Evolutionary conservation across 2,888 invertebrate species (phyloP).

Genomic region (Harmothoe impar): DNA sequence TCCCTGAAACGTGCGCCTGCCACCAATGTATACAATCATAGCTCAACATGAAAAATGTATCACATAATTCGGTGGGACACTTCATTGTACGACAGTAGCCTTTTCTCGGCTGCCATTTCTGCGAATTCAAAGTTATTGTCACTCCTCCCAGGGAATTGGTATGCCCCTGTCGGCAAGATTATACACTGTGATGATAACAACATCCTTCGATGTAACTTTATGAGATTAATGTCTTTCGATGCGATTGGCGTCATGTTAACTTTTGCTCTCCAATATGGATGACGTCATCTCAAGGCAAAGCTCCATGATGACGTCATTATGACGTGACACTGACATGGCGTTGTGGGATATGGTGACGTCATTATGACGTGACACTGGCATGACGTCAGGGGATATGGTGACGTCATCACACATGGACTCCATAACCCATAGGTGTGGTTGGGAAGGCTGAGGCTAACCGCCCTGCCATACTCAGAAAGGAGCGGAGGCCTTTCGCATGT

Average conservation of each 20-base stretch:
- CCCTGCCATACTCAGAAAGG: constrained; percentile 52
- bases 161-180: constrained; percentile 6
- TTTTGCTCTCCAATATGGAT: not conserved
- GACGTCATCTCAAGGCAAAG: not conserved
- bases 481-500: constrained; percentile 73
- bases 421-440: not conserved
- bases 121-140: not conserved
- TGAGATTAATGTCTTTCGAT: no score
- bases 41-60: constrained; percentile 23
- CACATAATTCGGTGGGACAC: constrained; percentile 20
- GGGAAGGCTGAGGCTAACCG: not conserved
- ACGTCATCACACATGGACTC: constrained; percentile 11
- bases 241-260: not conserved
- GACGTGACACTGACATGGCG: not conserved
- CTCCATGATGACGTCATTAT: not conserved
- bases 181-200: not conserved
- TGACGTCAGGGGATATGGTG: not conserved
- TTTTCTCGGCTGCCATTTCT: not conserved
- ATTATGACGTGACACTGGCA: not conserved
- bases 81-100: not conserved
- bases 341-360: not conserved
- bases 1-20: not conserved
- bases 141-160: not conserved
- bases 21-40: not conserved
- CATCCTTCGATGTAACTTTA: not conserved